A percentile compares a stretch with the other conserved stretches of the same genome.
Conservation (phyloP, 2,888 invertebrate genomes). For the Glyphotaelius pellucidus region DNA sequence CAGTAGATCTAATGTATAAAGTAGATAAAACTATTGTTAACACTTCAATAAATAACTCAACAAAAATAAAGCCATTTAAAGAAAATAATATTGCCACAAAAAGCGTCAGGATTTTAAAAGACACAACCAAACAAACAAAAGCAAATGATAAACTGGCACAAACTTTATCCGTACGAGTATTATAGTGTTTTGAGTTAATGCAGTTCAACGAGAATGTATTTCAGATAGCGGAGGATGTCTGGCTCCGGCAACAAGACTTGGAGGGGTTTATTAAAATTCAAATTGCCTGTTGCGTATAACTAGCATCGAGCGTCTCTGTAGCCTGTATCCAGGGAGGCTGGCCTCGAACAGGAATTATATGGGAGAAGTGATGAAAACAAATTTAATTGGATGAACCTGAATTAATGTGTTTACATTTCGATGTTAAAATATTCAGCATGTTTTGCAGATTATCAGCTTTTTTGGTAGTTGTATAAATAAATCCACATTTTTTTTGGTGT, state of each 20-base stretch:
- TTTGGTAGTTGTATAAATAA: not conserved
- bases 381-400: not conserved
- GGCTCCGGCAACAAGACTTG: not conserved
- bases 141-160: not conserved
- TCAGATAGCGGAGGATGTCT: not conserved
- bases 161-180: not conserved
- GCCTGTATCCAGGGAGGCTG: not conserved
- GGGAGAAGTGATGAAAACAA: not conserved
- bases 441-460: not conserved
- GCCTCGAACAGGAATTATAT: not conserved
- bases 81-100: not conserved
- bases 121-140: not conserved
- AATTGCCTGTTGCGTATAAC: constrained; percentile 17
- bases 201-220: not conserved
- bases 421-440: not conserved
- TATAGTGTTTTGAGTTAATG: not conserved
- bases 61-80: not conserved
- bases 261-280: constrained; percentile 17
- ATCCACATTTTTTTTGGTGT: not conserved
- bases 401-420: not conserved
- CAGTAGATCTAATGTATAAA: too few species aligned
- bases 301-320: not conserved
- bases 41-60: too few species aligned
- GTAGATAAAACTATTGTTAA: too few species aligned
- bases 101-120: not conserved